phyloP scores from a whole-genome alignment of 1,140 invertebrate genomes.

The Bemisia tabaci region DNA sequence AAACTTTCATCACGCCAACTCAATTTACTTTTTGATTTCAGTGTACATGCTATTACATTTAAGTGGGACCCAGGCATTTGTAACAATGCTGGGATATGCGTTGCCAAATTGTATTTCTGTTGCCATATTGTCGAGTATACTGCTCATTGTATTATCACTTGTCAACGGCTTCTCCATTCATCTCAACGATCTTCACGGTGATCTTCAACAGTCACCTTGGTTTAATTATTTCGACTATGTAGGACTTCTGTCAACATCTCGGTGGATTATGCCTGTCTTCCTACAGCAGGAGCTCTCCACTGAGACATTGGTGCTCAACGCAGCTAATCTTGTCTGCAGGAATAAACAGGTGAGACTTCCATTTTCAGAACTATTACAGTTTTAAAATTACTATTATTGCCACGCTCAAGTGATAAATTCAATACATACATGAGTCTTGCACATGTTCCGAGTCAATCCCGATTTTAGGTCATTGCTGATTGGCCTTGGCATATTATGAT shows the following conservation, averaged over 20 bases:
- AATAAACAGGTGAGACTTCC: conserved; percentile 53
- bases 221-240: conserved; percentile 36
- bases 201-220: conserved; percentile 44
- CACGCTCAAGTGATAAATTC: background rate
- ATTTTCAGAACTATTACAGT: background rate
- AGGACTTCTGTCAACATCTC: conserved; percentile 52
- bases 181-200: conserved; percentile 50
- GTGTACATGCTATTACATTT: conserved; percentile 68
- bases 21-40: conserved; percentile 29
- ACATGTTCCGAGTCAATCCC: too few species aligned
- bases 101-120: conserved; percentile 40
- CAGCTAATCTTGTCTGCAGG: conserved; percentile 39
- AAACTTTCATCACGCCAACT: too few species aligned
- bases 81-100: conserved; percentile 50
- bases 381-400: background rate
- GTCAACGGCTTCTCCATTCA: conserved; percentile 52
- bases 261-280: conserved; percentile 56
- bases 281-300: conserved; percentile 47
- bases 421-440: too few species aligned
- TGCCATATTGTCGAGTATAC: conserved; percentile 41
- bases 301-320: conserved; percentile 42
- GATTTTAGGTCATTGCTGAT: too few species aligned
- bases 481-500: too few species aligned
- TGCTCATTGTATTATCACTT: conserved; percentile 46
- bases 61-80: conserved; percentile 56